Conservation (phyloP, 2,797 vertebrate species). For the Sciurus carolinensis region DNA sequence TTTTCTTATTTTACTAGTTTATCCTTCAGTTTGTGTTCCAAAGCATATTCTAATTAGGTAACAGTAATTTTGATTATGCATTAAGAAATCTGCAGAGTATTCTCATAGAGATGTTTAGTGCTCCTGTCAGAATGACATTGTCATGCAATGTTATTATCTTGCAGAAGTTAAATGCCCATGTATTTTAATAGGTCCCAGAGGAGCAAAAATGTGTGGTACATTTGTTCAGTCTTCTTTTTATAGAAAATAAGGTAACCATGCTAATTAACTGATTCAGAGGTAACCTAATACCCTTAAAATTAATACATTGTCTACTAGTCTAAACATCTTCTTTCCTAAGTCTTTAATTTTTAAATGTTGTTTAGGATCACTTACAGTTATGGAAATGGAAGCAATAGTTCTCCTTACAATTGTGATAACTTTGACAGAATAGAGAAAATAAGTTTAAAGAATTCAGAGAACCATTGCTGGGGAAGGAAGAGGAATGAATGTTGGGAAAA, state of each 20-base stretch:
- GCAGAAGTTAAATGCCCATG: slow-evolving; percentile 63
- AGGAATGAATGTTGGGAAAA: background rate
- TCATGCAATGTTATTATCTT: slow-evolving; percentile 12
- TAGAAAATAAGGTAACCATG: slow-evolving; percentile 47
- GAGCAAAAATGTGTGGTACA: background rate
- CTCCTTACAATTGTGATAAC: background rate
- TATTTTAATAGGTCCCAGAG: slow-evolving; percentile 63
- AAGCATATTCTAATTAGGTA: slow-evolving; percentile 70
- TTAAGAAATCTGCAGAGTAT: slow-evolving; percentile 56
- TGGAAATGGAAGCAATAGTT: slow-evolving; percentile 21
- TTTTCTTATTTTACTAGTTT: slow-evolving; percentile 53
- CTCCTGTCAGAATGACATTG: slow-evolving; percentile 58
- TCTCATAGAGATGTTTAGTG: slow-evolving; percentile 55
- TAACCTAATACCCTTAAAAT: slow-evolving; percentile 33
- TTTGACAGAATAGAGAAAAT: slow-evolving; percentile 34
- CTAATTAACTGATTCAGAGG: slow-evolving; percentile 46
- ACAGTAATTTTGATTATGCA: slow-evolving; percentile 67
- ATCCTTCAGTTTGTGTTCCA: slow-evolving; percentile 76
- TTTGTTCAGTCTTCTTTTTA: slow-evolving; percentile 59
- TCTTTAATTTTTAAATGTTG: slow-evolving; percentile 44
- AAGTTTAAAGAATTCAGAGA: background rate
- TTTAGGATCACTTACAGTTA: slow-evolving; percentile 45
- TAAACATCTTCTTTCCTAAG: slow-evolving; percentile 23
- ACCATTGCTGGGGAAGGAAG: background rate
- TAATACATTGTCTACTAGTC: background rate